Percentiles rank a stretch among this genome's conserved stretches.
Evolutionary conservation across 1,140 invertebrate genomes (phyloP).

Genomic region (Ganaspis sp.): DNA sequence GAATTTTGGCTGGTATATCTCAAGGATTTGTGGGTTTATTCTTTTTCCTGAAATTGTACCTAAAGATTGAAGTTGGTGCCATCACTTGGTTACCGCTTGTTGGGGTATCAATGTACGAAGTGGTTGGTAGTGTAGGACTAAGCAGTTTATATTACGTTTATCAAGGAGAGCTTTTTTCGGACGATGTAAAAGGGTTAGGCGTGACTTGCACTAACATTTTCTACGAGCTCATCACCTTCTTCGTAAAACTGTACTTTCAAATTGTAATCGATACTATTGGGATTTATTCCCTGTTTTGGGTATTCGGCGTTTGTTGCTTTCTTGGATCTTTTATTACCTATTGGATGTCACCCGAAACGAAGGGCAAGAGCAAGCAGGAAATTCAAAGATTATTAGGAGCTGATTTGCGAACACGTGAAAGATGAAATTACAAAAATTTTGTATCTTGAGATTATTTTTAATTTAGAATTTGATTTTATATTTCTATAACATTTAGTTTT

Average conservation of each 20-base stretch:
- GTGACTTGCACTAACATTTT: not conserved
- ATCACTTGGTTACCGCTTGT: not conserved
- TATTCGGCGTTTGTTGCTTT: not conserved
- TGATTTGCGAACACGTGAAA: too few relatives aligned
- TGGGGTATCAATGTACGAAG: not conserved
- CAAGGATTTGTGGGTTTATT: not conserved
- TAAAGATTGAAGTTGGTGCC: not conserved
- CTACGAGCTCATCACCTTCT: not conserved
- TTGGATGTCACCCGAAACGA: slow-evolving; percentile 1
- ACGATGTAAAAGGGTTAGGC: not conserved
- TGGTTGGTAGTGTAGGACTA: not conserved
- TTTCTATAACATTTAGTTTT: too few relatives aligned
- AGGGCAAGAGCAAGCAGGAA: not conserved
- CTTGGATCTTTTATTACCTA: not conserved
- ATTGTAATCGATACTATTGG: not conserved
- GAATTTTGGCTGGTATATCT: not conserved
- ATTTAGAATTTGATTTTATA: too few relatives aligned
- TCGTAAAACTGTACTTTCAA: not conserved
- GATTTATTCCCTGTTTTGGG: not conserved
- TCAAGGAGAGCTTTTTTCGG: slow-evolving; percentile 3
- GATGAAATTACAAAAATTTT: too few relatives aligned
- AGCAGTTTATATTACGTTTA: not conserved
- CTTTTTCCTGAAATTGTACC: not conserved
- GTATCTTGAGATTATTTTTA: too few relatives aligned
- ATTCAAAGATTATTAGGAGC: not conserved